Conservation (phyloP, 2,797 vertebrate species). For the Meriones psammophilus region DNA sequence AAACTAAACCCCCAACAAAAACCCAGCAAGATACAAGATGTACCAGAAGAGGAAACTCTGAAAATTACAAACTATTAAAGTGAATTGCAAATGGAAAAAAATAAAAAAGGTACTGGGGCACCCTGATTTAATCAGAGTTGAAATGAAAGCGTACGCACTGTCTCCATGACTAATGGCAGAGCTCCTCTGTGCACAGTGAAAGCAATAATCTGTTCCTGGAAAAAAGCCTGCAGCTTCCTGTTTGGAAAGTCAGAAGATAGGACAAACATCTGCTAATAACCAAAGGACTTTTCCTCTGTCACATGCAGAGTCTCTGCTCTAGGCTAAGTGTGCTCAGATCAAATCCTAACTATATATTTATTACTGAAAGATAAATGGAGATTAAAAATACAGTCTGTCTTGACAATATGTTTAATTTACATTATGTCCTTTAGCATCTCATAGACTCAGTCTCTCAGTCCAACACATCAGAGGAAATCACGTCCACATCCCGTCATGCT, state of each 20-base stretch:
- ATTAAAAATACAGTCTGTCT: constrained; percentile 5
- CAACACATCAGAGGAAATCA: background rate
- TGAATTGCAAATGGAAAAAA: background rate
- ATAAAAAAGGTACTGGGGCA: background rate
- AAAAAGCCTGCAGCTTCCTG: constrained; percentile 33
- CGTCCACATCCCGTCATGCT: background rate
- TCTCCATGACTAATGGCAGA: constrained; percentile 30
- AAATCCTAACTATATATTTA: constrained; percentile 48
- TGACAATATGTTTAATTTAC: constrained; percentile 10
- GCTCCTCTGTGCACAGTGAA: constrained; percentile 15
- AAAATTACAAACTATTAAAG: constrained; percentile 26
- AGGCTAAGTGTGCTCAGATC: background rate
- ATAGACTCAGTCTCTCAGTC: background rate
- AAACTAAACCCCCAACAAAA: background rate
- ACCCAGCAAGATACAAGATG: background rate
- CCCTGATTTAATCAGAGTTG: background rate
- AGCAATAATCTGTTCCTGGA: constrained; percentile 33
- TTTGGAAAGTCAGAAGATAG: constrained; percentile 29
- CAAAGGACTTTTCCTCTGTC: background rate
- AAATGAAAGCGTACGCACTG: background rate
- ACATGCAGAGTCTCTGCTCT: background rate
- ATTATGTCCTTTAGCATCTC: background rate
- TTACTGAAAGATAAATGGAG: constrained; percentile 20
- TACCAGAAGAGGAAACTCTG: background rate
- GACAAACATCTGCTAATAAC: constrained; percentile 7